These are phyloP conservation scores for Epizoanthus stellaris DNA, from an alignment of 92 coral and sea anemone genomes.

Conservation along the genomic window DNA sequence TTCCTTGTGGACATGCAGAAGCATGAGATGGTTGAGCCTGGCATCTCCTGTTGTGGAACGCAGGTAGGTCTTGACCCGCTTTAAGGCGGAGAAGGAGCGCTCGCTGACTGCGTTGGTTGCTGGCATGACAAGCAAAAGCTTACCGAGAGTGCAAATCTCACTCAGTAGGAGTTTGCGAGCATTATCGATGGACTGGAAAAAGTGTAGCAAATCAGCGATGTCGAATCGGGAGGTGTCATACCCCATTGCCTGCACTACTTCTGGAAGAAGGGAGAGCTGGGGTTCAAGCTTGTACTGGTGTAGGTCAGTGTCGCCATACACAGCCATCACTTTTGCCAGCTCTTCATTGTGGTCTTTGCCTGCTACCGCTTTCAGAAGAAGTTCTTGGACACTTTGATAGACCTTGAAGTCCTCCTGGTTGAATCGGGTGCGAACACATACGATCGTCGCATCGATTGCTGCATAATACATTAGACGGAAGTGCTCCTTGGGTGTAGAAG, in stretches of 20 bases:
- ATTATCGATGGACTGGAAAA: conserved; percentile 26
- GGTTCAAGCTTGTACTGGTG: conserved; percentile 54
- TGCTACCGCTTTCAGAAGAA: conserved; percentile 58
- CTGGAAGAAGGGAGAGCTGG: conserved; percentile 62
- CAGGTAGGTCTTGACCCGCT: conserved; percentile 49
- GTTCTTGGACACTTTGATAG: conserved; percentile 49
- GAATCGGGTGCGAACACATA: conserved; percentile 47
- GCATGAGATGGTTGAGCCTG: conserved; percentile 36
- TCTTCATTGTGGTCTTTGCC: conserved; percentile 57
- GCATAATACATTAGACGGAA: conserved; percentile 51
- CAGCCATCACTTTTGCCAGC: conserved; percentile 48
- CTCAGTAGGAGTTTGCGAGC: conserved; percentile 55
- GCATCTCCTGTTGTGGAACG: conserved; percentile 53
- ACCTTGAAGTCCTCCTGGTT: conserved; percentile 59
- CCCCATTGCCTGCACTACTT: conserved; percentile 59
- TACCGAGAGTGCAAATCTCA: conserved; percentile 50
- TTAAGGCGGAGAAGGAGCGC: conserved; percentile 65
- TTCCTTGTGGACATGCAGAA: conserved; percentile 63
- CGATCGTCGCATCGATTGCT: conserved; percentile 52
- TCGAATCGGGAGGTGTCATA: conserved; percentile 53
- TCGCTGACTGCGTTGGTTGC: conserved; percentile 62
- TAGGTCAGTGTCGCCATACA: conserved; percentile 49
- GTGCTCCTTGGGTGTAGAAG: conserved; percentile 57
- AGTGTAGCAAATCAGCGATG: conserved; percentile 51
- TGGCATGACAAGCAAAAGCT: conserved; percentile 55